Evolutionary conservation across 2,113 vertebrate species (phyloP), one percentile per base, ranked within the genome.

Genomic region (Aspidoscelis tigris): DNA sequence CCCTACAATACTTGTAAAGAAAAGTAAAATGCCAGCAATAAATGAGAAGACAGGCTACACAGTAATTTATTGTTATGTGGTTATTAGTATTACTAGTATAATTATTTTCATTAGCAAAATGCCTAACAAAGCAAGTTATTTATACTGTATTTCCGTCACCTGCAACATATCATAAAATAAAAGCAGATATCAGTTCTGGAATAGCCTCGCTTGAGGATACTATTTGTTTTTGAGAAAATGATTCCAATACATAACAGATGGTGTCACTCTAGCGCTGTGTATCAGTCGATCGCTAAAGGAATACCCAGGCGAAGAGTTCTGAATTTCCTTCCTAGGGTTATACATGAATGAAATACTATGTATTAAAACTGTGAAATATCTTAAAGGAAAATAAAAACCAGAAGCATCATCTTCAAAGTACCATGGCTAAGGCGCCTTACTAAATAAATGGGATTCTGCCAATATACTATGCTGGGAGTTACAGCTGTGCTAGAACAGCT

Each of bases 231-330:
- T 78, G 41, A 64, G 43, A 72, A 26, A 7, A 0, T 50, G n/a
- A 26, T 86, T 65, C 74, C n/a, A 18, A 70, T 41, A 20, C 61
- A 84, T 73, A 79, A 86, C 93, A 93, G 90, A 68, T 70, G 94
- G 80, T 87, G 94, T 90, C 93, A 89, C 92, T 91, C 80, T 88
- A 69, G 78, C 21, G 58, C 85, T 71, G 73, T 76, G 78, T 78
- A 50, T 47, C 39, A 50, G 4, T 1, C 21, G 26, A 33, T 53
- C 5, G 8, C 33, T 65, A 44, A 73, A 84, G 7, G 10, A 79
- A 44, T 44, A 26, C 47, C 47, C 41, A 16, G 12, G 33, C 33
- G 26, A n/a, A 50, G 3, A 16, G 33, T 58, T 87, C 70, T 18
- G 18, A 33, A 78, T 73, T 33, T 73, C 41, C 64, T 72, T 72